Evolutionary conservation across 2,113 vertebrate species (phyloP), one percentile per base, ranked within the genome.

Genomic region (Fregata magnificens): DNA sequence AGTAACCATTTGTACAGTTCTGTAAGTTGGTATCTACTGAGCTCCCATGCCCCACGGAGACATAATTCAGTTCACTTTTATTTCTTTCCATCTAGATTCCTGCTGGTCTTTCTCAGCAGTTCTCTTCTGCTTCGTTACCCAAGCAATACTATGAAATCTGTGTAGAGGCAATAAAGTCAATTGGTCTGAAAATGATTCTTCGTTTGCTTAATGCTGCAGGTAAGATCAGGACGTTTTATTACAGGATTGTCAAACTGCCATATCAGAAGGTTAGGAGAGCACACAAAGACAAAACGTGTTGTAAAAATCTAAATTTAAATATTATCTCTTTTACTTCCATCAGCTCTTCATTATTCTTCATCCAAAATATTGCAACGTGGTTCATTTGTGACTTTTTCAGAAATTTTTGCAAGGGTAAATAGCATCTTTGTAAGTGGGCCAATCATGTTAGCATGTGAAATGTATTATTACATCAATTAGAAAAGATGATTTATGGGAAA

Each of bases 171-270:
- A 86, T 95, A 94, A 97, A 97, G 58, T 94, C 80, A 96, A 80
- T 74, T 96, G 87, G 40, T 97, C 66, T 97, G 96, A 95, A 98
- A 98, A 96, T 82, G 8, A 53, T 91, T 85, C 82, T 95, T 88
- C 32, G 16, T 63, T 87, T 73, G 19, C 4, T 24, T 45, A 86
- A 58, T 52, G 21, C 53, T 83, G 28, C 26, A 82, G 56, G 83
- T 93, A 76, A 90, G 38, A 87, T 10, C 52, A 70, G 26, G 44
- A 90, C 36, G 36, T 52, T 83, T 52, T 67, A 58, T 31, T 66
- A 85, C 13, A 67, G 15, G 11, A 49, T 55, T 82, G 72, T 58
- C 65, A 76, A 83, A 53, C 21, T 86, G 74, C 18, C n/a, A 10
- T 92, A 73, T 26, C 10, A 85, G 70, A 63, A 63, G 18, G 7